A percentile compares a stretch with the other conserved stretches of the same genome.
Evolutionary conservation across 2,888 invertebrate genomes (phyloP).

Genomic region (Callosobruchus maculatus): DNA sequence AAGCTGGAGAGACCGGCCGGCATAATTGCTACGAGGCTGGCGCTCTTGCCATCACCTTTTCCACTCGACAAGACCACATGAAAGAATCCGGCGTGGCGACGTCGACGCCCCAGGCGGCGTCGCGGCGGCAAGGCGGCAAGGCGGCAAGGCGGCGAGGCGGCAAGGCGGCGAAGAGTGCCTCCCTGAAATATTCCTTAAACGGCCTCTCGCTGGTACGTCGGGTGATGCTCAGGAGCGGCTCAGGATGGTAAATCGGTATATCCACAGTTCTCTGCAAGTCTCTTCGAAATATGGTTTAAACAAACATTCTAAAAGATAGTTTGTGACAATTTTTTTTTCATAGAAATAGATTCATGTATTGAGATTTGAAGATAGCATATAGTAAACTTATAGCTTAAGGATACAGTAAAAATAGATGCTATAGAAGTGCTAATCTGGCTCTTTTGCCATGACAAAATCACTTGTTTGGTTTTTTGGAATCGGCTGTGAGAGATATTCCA

Average conservation of each 20-base stretch:
- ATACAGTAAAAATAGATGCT: too few relatives aligned
- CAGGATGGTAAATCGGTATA: neutral
- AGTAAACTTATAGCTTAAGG: too few relatives aligned
- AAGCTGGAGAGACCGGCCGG: neutral
- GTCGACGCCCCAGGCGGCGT: neutral
- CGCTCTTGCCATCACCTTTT: slow-evolving; percentile 17
- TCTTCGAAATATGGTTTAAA: too few relatives aligned
- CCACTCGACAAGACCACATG: slow-evolving; percentile 28
- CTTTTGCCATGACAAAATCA: too few relatives aligned
- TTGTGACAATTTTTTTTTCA: too few relatives aligned
- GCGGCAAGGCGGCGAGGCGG: neutral
- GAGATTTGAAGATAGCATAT: too few relatives aligned
- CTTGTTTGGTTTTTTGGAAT: too few relatives aligned
- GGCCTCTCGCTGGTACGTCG: slow-evolving; percentile 4
- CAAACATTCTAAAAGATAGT: too few relatives aligned
- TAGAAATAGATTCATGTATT: too few relatives aligned
- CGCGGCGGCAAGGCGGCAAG: slow-evolving; percentile 9
- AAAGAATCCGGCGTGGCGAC: slow-evolving; percentile 22
- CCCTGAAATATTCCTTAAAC: slow-evolving; percentile 33
- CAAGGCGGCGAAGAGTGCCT: slow-evolving; percentile 18
- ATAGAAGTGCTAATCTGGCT: too few relatives aligned
- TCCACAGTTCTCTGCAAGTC: too few relatives aligned
- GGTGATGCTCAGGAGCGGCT: neutral
- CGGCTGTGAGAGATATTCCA: too few relatives aligned
- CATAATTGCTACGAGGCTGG: neutral